phyloP scores from a whole-genome alignment of 1,140 invertebrate species.

The Drosophila orosa region DNA sequence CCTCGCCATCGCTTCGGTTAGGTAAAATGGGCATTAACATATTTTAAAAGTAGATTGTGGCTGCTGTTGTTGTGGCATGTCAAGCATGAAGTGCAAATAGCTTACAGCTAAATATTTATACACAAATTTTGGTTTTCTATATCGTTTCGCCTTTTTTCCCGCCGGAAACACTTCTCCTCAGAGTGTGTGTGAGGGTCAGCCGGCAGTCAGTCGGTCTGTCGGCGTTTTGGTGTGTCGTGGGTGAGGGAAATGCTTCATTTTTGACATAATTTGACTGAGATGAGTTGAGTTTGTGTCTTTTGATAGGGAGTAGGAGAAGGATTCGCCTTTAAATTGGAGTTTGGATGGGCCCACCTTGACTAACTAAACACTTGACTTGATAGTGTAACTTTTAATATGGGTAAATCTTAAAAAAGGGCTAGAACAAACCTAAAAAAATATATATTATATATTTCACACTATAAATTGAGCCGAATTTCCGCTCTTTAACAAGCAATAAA shows the following conservation, averaged over 20 bases:
- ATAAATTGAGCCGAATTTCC: neutral
- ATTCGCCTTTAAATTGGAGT: neutral
- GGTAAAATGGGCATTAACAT: constrained; percentile 73
- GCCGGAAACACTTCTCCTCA: constrained; percentile 11
- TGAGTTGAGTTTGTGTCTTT: constrained; percentile 1
- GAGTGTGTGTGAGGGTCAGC: constrained; percentile 25
- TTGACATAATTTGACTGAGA: constrained; percentile 44
- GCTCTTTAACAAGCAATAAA: neutral
- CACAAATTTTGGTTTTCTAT: constrained; percentile 53
- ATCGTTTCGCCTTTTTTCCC: constrained; percentile 45
- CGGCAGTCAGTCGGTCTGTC: neutral
- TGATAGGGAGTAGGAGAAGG: neutral
- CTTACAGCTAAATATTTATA: constrained; percentile 76
- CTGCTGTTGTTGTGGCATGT: constrained; percentile 56
- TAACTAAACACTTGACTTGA: neutral
- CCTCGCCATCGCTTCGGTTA: constrained; percentile 43
- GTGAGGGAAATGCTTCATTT: constrained; percentile 30
- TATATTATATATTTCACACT: neutral
- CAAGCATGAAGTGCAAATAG: constrained; percentile 80
- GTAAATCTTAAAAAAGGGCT: neutral
- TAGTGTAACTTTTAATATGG: neutral
- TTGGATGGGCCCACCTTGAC: too few relatives aligned
- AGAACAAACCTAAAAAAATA: too few relatives aligned
- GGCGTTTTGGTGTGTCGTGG: neutral
- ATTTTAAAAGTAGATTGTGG: constrained; percentile 72